Conservation (phyloP, 1,140 invertebrate species). For the Pseudomyrmex gracilis region DNA sequence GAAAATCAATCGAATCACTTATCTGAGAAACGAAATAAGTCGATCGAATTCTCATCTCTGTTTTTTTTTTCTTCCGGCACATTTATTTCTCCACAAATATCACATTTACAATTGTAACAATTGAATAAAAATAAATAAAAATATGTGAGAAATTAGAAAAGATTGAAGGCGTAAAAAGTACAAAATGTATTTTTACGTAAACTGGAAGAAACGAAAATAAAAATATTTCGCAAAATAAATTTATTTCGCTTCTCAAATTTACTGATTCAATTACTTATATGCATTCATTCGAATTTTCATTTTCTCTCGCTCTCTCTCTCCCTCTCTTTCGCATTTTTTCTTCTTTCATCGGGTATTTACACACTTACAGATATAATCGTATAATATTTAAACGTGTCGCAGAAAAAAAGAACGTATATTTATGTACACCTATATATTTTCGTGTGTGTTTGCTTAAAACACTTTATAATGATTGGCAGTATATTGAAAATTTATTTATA, state of each 20-base stretch:
- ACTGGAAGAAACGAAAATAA: background rate
- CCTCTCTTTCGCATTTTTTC: background rate
- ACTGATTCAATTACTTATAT: conserved; percentile 1
- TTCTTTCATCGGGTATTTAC: conserved; percentile 66
- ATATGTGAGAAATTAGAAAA: background rate
- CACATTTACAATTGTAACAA: background rate
- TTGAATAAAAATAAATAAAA: background rate
- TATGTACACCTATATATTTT: conserved; percentile 73
- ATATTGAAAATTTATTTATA: conserved; percentile 76
- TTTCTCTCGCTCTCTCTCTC: conserved; percentile 9
- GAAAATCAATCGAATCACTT: conserved; percentile 70
- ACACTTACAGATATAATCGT: conserved; percentile 69
- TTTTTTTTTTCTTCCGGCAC: background rate
- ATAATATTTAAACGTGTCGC: conserved; percentile 64
- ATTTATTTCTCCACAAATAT: background rate
- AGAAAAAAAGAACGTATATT: conserved; percentile 63
- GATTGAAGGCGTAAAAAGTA: background rate
- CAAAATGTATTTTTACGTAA: background rate
- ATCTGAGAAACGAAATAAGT: conserved; percentile 59
- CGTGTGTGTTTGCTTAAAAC: conserved; percentile 66
- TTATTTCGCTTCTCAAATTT: conserved; percentile 34
- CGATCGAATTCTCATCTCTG: conserved; percentile 21
- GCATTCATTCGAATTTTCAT: conserved; percentile 7
- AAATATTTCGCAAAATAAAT: too few relatives aligned
- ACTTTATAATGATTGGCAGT: conserved; percentile 79